Evolutionary conservation across 2,888 invertebrate genomes (phyloP), one percentile per base, ranked within the genome.

Genomic region (Lithophane leautieri): DNA sequence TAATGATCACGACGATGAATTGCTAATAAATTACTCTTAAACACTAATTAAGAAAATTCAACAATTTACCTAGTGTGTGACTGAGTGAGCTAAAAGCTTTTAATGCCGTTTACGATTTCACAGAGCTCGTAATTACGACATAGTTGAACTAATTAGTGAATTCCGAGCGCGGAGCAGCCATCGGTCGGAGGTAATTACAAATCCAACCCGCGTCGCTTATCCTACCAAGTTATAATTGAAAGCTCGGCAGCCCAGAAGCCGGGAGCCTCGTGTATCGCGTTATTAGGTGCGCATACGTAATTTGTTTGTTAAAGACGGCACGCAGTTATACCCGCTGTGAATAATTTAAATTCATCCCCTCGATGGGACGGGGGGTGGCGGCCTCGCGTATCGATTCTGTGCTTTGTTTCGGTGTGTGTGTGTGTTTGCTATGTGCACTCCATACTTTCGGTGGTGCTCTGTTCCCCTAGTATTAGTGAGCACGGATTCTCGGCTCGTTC

Each of bases 251-350:
- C 91, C 93, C 94, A 94, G 93, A 94, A 95, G 94, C 93, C 91
- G 90, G 86, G 78, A 88, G 89, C 86, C 87, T 90, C 91, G 91
- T 93, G 94, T 95, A 95, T 94, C 94, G 93, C 92, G 94, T 95
- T 95, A 96, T 95, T 95, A 95, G 95, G 94, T 92, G 94, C 93
- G 96, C 96, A 95, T 95, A 96, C 94, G 94, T 96, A 96, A 96
- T 96, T 95, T 96, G 96, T 96, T 96, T 96, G 95, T 95, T 95
- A 95, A 96, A 96, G 96, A 95, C 95, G 95, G 95, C 94, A 94
- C 95, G 94, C 95, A 95, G 95, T 95, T 94, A 94, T 95, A 94
- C 95, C 94, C 94, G 95, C 94, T 95, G 95, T 95, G 96, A 96
- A 96, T 96, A 95, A 96, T 96, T 96, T 96, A 96, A 96, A 96